Percentiles rank a stretch among this genome's conserved stretches.
These are phyloP conservation scores for Ceratitis capitata DNA, from an alignment of 1,140 invertebrate species.

Conservation along the genomic window DNA sequence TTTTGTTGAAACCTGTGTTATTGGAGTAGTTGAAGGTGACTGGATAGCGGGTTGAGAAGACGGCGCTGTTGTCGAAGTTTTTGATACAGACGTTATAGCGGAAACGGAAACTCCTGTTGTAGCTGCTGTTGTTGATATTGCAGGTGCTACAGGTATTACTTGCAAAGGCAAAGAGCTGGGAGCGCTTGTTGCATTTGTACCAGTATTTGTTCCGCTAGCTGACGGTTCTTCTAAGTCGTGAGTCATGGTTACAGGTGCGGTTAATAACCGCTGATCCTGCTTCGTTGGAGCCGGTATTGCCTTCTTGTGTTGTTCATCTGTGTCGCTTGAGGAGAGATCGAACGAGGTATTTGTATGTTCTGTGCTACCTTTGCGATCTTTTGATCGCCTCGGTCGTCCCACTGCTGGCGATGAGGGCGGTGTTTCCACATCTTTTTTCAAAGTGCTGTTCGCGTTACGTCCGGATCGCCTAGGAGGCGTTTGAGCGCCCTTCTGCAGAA, in stretches of 20 bases:
- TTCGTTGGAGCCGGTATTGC: background rate
- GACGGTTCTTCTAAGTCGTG: background rate
- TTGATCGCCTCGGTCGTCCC: slow-evolving; percentile 69
- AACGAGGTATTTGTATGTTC: background rate
- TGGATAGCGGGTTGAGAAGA: background rate
- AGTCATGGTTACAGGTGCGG: background rate
- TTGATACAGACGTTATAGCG: no score
- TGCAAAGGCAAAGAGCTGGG: slow-evolving; percentile 43
- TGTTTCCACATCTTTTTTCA: slow-evolving; percentile 46
- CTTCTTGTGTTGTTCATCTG: slow-evolving; percentile 8
- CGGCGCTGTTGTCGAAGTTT: background rate
- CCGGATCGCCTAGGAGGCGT: slow-evolving; percentile 57
- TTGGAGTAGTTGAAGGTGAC: background rate
- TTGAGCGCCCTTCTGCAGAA: slow-evolving; percentile 60
- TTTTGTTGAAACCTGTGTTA: slow-evolving; percentile 9
- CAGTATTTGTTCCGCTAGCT: background rate
- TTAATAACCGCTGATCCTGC: background rate
- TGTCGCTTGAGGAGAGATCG: slow-evolving; percentile 9
- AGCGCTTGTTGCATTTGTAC: slow-evolving; percentile 45
- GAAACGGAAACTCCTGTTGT: no score
- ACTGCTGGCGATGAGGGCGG: slow-evolving; percentile 68
- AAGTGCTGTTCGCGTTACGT: slow-evolving; percentile 51
- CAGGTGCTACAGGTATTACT: background rate
- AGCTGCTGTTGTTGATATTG: slow-evolving; percentile 13
- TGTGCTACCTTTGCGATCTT: slow-evolving; percentile 70